These are phyloP conservation scores for Numenius phaeopus DNA, from an alignment of 2,797 vertebrate genomes.

Conservation along the genomic window DNA sequence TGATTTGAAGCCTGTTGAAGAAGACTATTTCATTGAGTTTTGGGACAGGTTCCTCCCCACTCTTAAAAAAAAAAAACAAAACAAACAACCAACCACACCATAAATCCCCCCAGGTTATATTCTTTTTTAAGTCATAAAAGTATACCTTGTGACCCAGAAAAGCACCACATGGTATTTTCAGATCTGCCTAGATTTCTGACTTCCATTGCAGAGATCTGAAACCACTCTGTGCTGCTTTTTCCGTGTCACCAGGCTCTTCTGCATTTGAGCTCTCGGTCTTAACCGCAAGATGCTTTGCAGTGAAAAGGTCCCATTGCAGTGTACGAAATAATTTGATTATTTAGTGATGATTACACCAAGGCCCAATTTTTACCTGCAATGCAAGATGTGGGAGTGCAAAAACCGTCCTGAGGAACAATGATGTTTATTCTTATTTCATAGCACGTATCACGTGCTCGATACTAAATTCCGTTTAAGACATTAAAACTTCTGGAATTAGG, in stretches of 20 bases:
- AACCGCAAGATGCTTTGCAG: rapidly evolving
- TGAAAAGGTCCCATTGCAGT: not conserved
- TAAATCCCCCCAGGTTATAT: not conserved
- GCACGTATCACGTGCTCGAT: rapidly evolving
- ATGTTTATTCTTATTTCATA: not conserved
- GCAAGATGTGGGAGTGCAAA: not conserved
- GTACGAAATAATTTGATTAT: not conserved
- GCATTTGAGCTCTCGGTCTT: not conserved
- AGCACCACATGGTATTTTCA: not conserved
- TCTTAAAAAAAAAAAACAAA: not conserved
- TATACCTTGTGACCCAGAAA: not conserved
- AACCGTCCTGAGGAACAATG: not conserved
- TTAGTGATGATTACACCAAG: not conserved
- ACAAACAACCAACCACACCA: not conserved
- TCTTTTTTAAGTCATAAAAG: not conserved
- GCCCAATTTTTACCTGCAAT: not conserved
- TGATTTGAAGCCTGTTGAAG: not conserved
- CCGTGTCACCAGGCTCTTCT: not conserved
- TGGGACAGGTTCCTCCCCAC: not conserved
- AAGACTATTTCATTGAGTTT: not conserved
- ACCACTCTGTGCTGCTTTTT: not conserved
- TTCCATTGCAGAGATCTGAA: not conserved
- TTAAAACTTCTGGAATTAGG: not conserved
- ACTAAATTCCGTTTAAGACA: not conserved
- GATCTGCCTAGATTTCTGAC: not conserved